Evolutionary conservation across 2,113 vertebrate species (phyloP).

Genomic region (Ictalurus punctatus): DNA sequence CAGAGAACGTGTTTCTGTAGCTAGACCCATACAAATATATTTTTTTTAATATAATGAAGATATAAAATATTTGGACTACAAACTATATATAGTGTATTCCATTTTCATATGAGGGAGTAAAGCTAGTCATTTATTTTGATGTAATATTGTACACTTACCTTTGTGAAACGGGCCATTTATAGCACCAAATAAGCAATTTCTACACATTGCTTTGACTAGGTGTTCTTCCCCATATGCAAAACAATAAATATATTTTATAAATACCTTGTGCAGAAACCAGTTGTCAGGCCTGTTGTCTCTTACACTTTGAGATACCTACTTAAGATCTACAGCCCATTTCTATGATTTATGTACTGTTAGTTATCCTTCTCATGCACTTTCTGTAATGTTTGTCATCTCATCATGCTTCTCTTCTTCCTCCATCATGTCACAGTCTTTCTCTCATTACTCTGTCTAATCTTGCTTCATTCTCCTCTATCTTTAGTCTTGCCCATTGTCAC

Average conservation of each 20-base stretch:
- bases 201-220: not conserved
- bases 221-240: not conserved
- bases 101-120: not conserved
- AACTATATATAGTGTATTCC: not conserved
- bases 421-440: not conserved
- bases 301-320: not conserved
- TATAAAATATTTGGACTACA: not conserved
- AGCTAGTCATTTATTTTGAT: not conserved
- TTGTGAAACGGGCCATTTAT: not conserved
- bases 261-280: not conserved
- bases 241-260: not conserved
- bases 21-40: not conserved
- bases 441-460: not conserved
- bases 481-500: not conserved
- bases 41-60: not conserved
- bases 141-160: not conserved
- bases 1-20: not conserved
- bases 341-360: not conserved
- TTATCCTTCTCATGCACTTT: not conserved
- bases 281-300: not conserved
- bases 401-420: not conserved
- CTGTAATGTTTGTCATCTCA: not conserved
- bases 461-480: not conserved
- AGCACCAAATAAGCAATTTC: not conserved
- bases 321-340: not conserved